Conservation (phyloP, 2,797 vertebrate genomes). For the Neoniphon sammara region DNA sequence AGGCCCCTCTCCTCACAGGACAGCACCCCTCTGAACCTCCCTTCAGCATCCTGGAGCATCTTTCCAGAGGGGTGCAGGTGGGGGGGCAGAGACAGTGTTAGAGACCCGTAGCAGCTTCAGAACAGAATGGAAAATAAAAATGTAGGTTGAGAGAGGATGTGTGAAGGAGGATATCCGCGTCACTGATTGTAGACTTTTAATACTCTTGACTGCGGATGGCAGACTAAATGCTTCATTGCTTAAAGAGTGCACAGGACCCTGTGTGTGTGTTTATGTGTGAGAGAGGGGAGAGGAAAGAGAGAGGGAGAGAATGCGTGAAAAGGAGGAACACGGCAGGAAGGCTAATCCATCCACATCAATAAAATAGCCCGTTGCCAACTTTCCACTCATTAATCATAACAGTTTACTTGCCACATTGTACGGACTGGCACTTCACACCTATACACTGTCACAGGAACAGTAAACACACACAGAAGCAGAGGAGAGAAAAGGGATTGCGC, state of each 20-base stretch:
- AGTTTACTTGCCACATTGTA: constrained; percentile 77
- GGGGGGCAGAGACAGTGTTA: constrained; percentile 65
- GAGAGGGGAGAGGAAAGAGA: constrained; percentile 11
- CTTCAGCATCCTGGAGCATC: constrained; percentile 88
- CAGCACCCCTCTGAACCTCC: constrained; percentile 85
- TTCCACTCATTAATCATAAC: constrained; percentile 82
- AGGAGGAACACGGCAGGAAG: constrained; percentile 49
- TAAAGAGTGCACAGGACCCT: neutral
- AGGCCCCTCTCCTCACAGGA: constrained; percentile 81
- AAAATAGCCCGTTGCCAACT: constrained; percentile 76
- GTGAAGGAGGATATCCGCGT: constrained; percentile 4
- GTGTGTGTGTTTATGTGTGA: constrained; percentile 11
- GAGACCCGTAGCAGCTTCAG: constrained; percentile 29
- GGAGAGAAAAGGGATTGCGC: constrained; percentile 18
- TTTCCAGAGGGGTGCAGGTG: constrained; percentile 66
- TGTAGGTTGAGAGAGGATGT: constrained; percentile 8
- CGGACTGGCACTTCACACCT: constrained; percentile 75
- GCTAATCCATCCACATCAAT: constrained; percentile 62
- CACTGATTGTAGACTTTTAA: neutral
- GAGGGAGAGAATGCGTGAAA: constrained; percentile 40
- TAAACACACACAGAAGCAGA: constrained; percentile 67
- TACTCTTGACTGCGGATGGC: neutral
- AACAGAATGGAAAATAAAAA: constrained; percentile 45
- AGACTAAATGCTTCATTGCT: neutral
- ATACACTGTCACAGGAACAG: constrained; percentile 75